Evolutionary conservation across 2,888 invertebrate species (phyloP).

Genomic region (Cenopis cana): DNA sequence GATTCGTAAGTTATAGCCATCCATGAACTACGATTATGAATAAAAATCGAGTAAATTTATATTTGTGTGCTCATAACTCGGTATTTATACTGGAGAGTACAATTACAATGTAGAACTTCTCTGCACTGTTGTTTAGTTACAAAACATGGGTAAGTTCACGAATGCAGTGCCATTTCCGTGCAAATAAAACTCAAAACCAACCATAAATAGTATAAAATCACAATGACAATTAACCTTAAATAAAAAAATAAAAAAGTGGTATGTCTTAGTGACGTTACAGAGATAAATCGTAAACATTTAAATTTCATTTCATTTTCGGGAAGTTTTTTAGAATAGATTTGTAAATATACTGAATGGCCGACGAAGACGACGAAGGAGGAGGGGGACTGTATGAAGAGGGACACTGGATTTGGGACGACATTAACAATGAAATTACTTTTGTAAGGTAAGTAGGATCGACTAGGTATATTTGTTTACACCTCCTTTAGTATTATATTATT

Average conservation of each 20-base stretch:
- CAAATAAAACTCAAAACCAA: not conserved
- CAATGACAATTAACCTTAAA: not conserved
- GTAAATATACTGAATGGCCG: slow-evolving; percentile 59
- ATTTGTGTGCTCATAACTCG: slow-evolving; percentile 21
- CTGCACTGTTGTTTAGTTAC: too few relatives aligned
- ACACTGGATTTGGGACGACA: slow-evolving; percentile 82
- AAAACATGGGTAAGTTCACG: not conserved
- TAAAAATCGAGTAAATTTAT: slow-evolving; percentile 41
- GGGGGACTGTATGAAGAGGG: slow-evolving; percentile 76
- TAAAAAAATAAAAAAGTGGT: not conserved
- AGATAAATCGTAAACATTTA: slow-evolving; percentile 41
- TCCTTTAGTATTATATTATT: too few relatives aligned
- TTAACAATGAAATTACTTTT: slow-evolving; percentile 59
- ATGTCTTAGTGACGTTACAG: slow-evolving; percentile 8
- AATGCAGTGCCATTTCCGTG: not conserved
- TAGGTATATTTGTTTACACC: not conserved
- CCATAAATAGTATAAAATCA: not conserved
- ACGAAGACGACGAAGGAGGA: slow-evolving; percentile 73
- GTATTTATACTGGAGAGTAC: not conserved
- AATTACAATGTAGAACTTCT: not conserved
- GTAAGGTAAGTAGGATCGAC: slow-evolving; percentile 59
- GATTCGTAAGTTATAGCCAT: slow-evolving; percentile 75
- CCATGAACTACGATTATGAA: slow-evolving; percentile 62
- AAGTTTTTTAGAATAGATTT: not conserved
- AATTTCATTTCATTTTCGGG: slow-evolving; percentile 39